phyloP scores from a whole-genome alignment of 1,140 invertebrate species.

The Drosophila novamexicana region DNA sequence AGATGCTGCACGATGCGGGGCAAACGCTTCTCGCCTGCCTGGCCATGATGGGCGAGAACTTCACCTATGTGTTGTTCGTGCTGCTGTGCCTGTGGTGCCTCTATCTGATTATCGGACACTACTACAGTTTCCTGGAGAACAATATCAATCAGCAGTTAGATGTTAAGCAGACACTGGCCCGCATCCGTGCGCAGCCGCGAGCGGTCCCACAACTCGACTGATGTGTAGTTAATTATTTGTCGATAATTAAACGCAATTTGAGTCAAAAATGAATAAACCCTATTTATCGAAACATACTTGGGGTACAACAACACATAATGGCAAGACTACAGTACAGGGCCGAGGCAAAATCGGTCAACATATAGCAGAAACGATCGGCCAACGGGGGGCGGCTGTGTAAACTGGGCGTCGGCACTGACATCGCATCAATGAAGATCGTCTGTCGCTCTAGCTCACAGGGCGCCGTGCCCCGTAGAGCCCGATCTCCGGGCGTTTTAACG shows the following conservation, averaged over 20 bases:
- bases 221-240: slow-evolving; percentile 7
- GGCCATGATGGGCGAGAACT: slow-evolving; percentile 66
- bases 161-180: background rate
- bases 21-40: slow-evolving; percentile 34
- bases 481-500: background rate
- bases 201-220: background rate
- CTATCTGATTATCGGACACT: slow-evolving; percentile 59
- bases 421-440: slow-evolving; percentile 58
- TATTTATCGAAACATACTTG: slow-evolving; percentile 65
- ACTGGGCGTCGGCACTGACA: slow-evolving; percentile 33
- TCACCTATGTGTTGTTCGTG: slow-evolving; percentile 62
- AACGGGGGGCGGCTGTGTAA: slow-evolving; percentile 40
- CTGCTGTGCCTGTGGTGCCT: slow-evolving; percentile 66
- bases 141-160: slow-evolving; percentile 26
- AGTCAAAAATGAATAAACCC: background rate
- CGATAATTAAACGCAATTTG: background rate
- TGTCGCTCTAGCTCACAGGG: slow-evolving; percentile 62
- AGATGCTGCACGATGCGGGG: slow-evolving; percentile 31
- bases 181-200: background rate
- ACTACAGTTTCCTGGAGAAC: slow-evolving; percentile 44
- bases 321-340: slow-evolving; percentile 73
- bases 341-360: slow-evolving; percentile 71
- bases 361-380: slow-evolving; percentile 71
- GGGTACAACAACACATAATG: slow-evolving; percentile 78
- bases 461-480: background rate